A percentile compares a stretch with the other conserved stretches of the same genome.
phyloP scores from a whole-genome alignment of 2,888 invertebrate genomes.

The Thera britannica region DNA sequence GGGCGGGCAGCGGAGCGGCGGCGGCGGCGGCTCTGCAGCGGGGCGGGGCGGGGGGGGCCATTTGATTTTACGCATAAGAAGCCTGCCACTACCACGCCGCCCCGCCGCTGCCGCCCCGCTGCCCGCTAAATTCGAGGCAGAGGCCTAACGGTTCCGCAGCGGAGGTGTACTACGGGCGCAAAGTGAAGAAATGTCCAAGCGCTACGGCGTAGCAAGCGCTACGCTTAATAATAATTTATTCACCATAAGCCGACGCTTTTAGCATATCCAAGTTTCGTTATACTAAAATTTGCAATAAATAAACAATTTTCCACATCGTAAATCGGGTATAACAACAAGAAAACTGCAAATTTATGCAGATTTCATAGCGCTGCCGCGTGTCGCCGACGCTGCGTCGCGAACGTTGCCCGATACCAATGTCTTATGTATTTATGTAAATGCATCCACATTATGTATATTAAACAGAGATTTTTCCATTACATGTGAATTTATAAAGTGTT shows the following conservation, averaged over 20 bases:
- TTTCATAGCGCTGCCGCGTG: slow-evolving; percentile 66
- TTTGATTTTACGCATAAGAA: too few species aligned
- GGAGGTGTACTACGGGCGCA: background rate
- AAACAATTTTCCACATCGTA: slow-evolving; percentile 75
- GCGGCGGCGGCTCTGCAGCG: too few species aligned
- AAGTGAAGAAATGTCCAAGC: background rate
- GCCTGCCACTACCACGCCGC: too few species aligned
- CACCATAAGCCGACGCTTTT: slow-evolving; percentile 29
- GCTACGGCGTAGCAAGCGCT: slow-evolving; percentile 12
- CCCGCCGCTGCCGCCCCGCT: too few species aligned
- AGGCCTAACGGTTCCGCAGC: too few species aligned
- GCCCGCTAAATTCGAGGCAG: too few species aligned
- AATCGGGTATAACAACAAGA: slow-evolving; percentile 72
- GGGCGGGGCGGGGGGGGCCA: too few species aligned
- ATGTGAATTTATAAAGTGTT: slow-evolving; percentile 45
- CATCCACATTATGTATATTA: slow-evolving; percentile 59
- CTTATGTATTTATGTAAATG: slow-evolving; percentile 66
- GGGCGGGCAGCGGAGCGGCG: too few species aligned
- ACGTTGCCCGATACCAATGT: slow-evolving; percentile 57
- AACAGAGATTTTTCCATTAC: slow-evolving; percentile 60
- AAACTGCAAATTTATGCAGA: slow-evolving; percentile 81
- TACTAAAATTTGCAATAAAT: slow-evolving; percentile 67
- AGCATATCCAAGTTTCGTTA: slow-evolving; percentile 43
- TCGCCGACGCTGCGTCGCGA: slow-evolving; percentile 54
- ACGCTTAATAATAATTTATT: slow-evolving; percentile 23